Evolutionary conservation across 2,888 invertebrate genomes (phyloP).

Genomic region (Lepidocyrtinus sp.): DNA sequence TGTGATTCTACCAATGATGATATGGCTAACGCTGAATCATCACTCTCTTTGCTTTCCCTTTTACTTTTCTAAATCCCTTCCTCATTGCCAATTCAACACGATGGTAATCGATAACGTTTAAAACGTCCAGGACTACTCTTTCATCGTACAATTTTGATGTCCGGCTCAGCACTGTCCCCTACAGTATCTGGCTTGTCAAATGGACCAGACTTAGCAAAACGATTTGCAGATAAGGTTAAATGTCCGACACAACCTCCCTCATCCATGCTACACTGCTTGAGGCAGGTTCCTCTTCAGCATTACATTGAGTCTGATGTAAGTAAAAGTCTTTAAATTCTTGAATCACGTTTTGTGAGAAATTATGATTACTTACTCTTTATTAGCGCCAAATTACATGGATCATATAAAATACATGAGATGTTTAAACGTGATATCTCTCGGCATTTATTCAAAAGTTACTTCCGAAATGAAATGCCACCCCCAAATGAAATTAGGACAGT

Average conservation of each 20-base stretch:
- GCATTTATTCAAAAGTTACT: too few relatives aligned
- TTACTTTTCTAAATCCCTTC: neutral
- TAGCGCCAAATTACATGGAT: neutral
- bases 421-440: too few relatives aligned
- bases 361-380: neutral
- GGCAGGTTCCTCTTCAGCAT: constrained; percentile 67
- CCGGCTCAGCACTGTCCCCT: constrained; percentile 85
- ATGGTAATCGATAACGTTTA: neutral
- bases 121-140: constrained; percentile 75
- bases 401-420: too few relatives aligned
- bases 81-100: neutral
- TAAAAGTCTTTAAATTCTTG: too few relatives aligned
- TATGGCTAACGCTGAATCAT: neutral
- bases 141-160: constrained; percentile 82
- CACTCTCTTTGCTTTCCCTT: neutral
- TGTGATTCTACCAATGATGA: too few relatives aligned
- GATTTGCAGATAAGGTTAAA: constrained; percentile 66
- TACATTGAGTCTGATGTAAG: constrained; percentile 69
- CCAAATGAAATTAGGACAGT: too few relatives aligned
- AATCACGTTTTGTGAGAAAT: too few relatives aligned
- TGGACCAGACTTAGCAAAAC: constrained; percentile 71
- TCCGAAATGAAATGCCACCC: too few relatives aligned
- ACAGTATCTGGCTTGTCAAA: constrained; percentile 64
- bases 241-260: constrained; percentile 68
- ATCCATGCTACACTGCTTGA: constrained; percentile 68